Percentiles rank a stretch among this genome's conserved stretches.
These are phyloP conservation scores for Chouioia cunea DNA, from an alignment of 2,888 invertebrate species.

Conservation along the genomic window DNA sequence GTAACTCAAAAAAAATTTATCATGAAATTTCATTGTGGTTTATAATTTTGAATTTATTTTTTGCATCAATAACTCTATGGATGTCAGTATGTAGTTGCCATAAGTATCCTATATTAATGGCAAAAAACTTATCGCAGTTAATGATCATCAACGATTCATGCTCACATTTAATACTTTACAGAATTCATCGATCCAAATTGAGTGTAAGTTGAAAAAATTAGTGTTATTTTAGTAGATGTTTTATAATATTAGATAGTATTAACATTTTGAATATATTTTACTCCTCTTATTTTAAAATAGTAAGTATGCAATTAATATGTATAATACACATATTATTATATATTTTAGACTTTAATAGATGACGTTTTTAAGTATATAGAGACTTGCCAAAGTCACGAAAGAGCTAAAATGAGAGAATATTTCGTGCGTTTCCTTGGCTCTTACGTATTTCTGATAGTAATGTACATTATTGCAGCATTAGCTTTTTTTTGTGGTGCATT, in stretches of 20 bases:
- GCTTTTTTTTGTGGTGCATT: constrained; percentile 26
- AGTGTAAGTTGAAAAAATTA: neutral
- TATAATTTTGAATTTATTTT: constrained; percentile 19
- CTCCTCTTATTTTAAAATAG: no score
- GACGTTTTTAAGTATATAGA: constrained; percentile 8
- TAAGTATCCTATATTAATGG: constrained; percentile 19
- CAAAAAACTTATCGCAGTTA: constrained; percentile 18
- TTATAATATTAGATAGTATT: no score
- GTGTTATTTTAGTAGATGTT: constrained; percentile 2
- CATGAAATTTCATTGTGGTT: constrained; percentile 24
- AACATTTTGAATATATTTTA: no score
- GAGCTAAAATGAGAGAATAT: neutral
- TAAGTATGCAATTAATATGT: no score
- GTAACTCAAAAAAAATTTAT: neutral
- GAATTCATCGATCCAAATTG: constrained; percentile 18
- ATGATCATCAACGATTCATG: constrained; percentile 34
- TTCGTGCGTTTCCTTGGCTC: neutral
- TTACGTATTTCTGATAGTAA: constrained; percentile 5
- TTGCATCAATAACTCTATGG: constrained; percentile 14
- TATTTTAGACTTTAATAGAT: constrained; percentile 7
- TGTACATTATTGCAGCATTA: constrained; percentile 14
- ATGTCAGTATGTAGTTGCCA: constrained; percentile 7
- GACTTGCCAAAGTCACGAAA: neutral
- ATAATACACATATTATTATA: neutral
- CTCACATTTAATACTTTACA: constrained; percentile 27